A percentile compares a stretch with the other conserved stretches of the same genome.
phyloP scores from a whole-genome alignment of 2,888 invertebrate species.

The Dolichopus griseipennis region DNA sequence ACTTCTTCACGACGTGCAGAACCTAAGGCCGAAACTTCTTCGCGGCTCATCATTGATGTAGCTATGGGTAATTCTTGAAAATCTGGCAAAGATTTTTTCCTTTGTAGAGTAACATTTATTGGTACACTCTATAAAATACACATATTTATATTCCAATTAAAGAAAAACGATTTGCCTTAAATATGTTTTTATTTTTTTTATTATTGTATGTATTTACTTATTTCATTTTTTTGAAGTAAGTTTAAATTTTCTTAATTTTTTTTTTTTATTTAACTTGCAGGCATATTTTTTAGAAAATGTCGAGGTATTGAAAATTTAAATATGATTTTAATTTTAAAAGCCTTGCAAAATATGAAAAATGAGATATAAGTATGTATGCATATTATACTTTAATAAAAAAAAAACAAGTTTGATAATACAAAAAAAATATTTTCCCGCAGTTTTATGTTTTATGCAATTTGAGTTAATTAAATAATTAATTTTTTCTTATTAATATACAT shows the following conservation, averaged over 20 bases:
- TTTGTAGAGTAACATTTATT: slow-evolving; percentile 68
- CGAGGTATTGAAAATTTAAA: too few species aligned
- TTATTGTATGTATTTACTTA: neutral
- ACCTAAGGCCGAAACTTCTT: slow-evolving; percentile 90
- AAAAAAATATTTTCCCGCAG: too few species aligned
- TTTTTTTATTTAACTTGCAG: neutral
- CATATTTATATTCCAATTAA: neutral
- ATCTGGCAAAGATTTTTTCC: slow-evolving; percentile 96
- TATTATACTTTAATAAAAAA: too few species aligned
- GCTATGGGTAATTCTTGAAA: slow-evolving; percentile 75
- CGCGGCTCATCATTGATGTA: slow-evolving; percentile 79
- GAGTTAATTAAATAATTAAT: too few species aligned
- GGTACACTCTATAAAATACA: slow-evolving; percentile 58
- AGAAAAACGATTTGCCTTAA: neutral
- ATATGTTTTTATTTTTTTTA: neutral
- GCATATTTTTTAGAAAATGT: neutral
- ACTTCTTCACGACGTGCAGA: slow-evolving; percentile 91
- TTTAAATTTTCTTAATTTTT: neutral
- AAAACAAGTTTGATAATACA: too few species aligned
- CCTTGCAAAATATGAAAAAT: too few species aligned
- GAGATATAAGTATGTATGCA: too few species aligned
- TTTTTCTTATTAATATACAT: too few species aligned
- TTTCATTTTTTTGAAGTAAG: neutral
- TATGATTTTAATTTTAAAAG: too few species aligned
- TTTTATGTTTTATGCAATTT: too few species aligned